Percentiles rank a stretch among this genome's conserved stretches.
These are phyloP conservation scores for Protaetia brevitarsis DNA, from an alignment of 1,140 invertebrate genomes.

Conservation along the genomic window DNA sequence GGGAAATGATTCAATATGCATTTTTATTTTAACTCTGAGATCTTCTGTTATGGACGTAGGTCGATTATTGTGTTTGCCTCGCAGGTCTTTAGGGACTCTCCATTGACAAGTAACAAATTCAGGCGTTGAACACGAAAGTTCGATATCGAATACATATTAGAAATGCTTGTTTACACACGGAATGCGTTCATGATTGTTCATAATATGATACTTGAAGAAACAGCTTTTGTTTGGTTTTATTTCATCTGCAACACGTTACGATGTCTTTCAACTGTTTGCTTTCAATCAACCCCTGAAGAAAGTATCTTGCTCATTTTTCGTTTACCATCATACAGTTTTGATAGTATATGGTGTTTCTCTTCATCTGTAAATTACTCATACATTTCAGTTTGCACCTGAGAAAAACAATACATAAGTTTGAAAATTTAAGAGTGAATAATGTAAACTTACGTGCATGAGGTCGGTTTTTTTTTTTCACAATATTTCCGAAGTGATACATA, in stretches of 20 bases:
- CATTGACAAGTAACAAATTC: slow-evolving; percentile 27
- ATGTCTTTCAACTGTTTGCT: slow-evolving; percentile 26
- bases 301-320: slow-evolving; percentile 34
- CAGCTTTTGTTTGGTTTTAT: slow-evolving; percentile 7
- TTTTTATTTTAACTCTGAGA: slow-evolving; percentile 29
- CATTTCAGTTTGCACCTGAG: slow-evolving; percentile 30
- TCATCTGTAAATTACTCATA: slow-evolving; percentile 27
- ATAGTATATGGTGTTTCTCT: slow-evolving; percentile 25
- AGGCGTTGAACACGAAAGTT: slow-evolving; percentile 28
- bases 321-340: slow-evolving; percentile 25
- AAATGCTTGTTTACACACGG: slow-evolving; percentile 28
- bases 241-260: slow-evolving; percentile 19
- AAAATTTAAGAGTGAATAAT: neutral
- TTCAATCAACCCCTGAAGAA: slow-evolving; percentile 28
- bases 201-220: slow-evolving; percentile 25
- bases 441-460: neutral
- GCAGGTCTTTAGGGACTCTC: slow-evolving; percentile 27
- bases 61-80: slow-evolving; percentile 31
- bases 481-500: neutral
- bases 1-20: slow-evolving; percentile 30
- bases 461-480: neutral
- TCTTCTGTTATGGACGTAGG: slow-evolving; percentile 19
- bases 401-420: neutral
- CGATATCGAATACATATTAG: slow-evolving; percentile 28
- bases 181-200: slow-evolving; percentile 24